A percentile compares a stretch with the other conserved stretches of the same genome.
These are phyloP conservation scores for Euzophera pinguis DNA, from an alignment of 2,888 invertebrate genomes.

Conservation along the genomic window DNA sequence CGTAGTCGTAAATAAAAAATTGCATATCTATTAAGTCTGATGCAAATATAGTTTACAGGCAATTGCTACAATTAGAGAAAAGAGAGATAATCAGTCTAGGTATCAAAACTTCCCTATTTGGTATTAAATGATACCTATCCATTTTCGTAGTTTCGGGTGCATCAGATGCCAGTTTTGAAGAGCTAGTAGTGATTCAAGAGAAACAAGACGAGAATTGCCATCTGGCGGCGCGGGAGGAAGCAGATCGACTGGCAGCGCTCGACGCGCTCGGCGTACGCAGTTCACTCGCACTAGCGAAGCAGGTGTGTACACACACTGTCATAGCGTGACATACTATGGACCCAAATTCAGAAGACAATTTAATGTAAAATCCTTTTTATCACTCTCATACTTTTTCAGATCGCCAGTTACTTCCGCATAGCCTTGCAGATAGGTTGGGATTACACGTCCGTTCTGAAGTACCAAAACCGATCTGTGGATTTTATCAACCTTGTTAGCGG, in stretches of 20 bases:
- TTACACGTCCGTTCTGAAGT: constrained; percentile 65
- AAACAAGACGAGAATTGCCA: constrained; percentile 61
- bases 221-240: constrained; percentile 65
- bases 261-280: constrained; percentile 65
- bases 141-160: constrained; percentile 53
- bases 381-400: constrained; percentile 32
- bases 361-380: background rate
- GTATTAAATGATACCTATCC: background rate
- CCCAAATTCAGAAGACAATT: too few relatives aligned
- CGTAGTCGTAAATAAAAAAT: too few relatives aligned
- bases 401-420: constrained; percentile 66
- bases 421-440: constrained; percentile 72
- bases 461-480: constrained; percentile 62
- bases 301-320: constrained; percentile 36
- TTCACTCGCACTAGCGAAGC: constrained; percentile 58
- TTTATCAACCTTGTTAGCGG: constrained; percentile 72
- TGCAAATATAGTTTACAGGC: too few relatives aligned
- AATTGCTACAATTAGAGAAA: too few relatives aligned
- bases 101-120: too few relatives aligned
- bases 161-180: constrained; percentile 71
- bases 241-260: constrained; percentile 62
- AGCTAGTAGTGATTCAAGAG: constrained; percentile 67
- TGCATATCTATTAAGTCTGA: too few relatives aligned
- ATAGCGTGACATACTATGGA: too few relatives aligned
- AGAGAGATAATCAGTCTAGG: too few relatives aligned